phyloP scores from a whole-genome alignment of 2,113 vertebrate species.

The Poeciliopsis turrubarensis region DNA sequence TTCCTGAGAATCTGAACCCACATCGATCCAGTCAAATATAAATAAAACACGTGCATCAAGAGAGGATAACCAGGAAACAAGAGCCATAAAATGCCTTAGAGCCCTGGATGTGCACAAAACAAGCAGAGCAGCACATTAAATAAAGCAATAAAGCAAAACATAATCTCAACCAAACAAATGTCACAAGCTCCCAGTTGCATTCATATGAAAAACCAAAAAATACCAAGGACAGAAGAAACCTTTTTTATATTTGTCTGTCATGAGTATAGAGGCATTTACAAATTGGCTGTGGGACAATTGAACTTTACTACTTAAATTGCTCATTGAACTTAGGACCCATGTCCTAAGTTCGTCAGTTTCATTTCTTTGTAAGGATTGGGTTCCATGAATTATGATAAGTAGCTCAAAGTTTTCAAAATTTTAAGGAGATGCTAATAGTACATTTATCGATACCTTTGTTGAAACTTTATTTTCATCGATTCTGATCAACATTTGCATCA shows the following conservation, averaged over 20 bases:
- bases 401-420: not conserved
- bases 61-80: slow-evolving; percentile 45
- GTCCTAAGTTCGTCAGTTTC: not conserved
- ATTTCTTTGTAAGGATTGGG: not conserved
- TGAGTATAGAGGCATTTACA: not conserved
- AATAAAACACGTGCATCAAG: not conserved
- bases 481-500: not conserved
- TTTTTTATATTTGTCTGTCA: too few species aligned
- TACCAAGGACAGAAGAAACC: too few species aligned
- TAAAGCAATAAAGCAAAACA: too few species aligned
- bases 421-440: not conserved
- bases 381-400: not conserved
- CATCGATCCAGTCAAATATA: slow-evolving; percentile 9
- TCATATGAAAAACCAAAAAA: too few species aligned
- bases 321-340: not conserved
- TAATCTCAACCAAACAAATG: too few species aligned
- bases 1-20: slow-evolving; percentile 21
- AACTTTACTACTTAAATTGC: not conserved
- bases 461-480: not conserved
- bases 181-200: too few species aligned
- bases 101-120: slow-evolving; percentile 18
- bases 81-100: slow-evolving; percentile 22
- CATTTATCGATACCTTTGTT: not conserved
- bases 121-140: not conserved
- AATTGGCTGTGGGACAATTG: not conserved